These are phyloP conservation scores for Tapirus terrestris DNA, from an alignment of 2,113 vertebrate genomes.

Conservation along the genomic window DNA sequence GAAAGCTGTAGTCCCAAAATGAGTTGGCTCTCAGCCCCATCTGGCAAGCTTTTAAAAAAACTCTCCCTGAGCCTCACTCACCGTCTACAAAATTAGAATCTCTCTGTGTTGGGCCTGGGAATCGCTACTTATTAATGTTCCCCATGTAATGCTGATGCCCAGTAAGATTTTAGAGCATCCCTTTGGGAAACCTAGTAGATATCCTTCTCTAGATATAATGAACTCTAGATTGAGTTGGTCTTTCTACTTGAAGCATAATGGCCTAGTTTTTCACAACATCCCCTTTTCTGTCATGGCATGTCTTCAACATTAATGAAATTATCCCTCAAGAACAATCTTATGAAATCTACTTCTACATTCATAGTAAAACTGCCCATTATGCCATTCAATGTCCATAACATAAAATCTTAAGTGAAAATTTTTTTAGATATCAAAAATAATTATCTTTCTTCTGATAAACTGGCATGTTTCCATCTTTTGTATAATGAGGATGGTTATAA, in stretches of 20 bases:
- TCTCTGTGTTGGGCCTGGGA: not conserved
- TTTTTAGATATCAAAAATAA: conserved; percentile 48
- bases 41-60: not conserved
- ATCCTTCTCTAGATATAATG: not conserved
- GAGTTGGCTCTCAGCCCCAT: not conserved
- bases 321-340: not conserved
- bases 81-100: not conserved
- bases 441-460: conserved; percentile 3
- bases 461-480: not conserved
- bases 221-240: not conserved
- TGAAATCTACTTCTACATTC: not conserved
- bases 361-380: not conserved
- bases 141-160: not conserved
- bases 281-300: not conserved
- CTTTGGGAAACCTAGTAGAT: not conserved
- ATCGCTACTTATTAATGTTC: not conserved
- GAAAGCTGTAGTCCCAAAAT: not conserved
- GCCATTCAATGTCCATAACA: not conserved
- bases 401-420: not conserved
- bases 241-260: not conserved
- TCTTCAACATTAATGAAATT: not conserved
- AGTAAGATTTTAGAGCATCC: not conserved
- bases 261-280: not conserved
- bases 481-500: conserved; percentile 20
- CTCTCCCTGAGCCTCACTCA: not conserved